Evolutionary conservation across 2,113 vertebrate species (phyloP).

Genomic region (Electrona antarctica): DNA sequence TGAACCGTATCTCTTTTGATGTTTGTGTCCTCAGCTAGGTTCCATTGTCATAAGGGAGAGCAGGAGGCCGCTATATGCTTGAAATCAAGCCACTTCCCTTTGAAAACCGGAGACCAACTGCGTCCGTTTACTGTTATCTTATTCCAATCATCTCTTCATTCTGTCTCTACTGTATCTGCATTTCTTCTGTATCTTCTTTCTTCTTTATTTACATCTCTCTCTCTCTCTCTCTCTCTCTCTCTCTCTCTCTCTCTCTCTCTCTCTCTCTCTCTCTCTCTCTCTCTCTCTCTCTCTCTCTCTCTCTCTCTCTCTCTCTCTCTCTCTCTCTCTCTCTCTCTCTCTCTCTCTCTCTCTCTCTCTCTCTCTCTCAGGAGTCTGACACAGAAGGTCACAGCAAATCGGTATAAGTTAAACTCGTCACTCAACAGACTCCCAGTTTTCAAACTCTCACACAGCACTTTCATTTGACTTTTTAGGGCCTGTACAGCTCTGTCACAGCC

Average conservation of each 20-base stretch:
- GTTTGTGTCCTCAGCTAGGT: conserved; percentile 39
- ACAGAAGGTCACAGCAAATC: conserved; percentile 41
- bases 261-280: neutral
- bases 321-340: conserved; percentile 39
- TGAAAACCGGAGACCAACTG: conserved; percentile 36
- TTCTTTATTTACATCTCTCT: neutral
- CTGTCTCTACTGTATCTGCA: neutral
- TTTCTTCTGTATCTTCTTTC: neutral
- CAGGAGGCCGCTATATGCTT: conserved; percentile 39
- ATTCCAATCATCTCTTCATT: conserved; percentile 10
- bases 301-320: conserved; percentile 9
- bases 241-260: neutral
- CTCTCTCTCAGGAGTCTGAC: conserved; percentile 16
- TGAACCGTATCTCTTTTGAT: conserved; percentile 50
- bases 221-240: neutral
- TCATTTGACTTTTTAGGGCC: neutral
- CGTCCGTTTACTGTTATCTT: conserved; percentile 1
- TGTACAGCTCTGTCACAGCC: too few relatives aligned
- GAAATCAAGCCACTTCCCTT: conserved; percentile 42
- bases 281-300: neutral
- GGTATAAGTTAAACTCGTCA: conserved; percentile 44
- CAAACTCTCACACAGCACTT: conserved; percentile 6
- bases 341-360: too few relatives aligned
- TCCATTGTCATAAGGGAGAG: conserved; percentile 14
- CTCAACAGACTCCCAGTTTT: conserved; percentile 19